Percentiles rank a stretch among this genome's conserved stretches.
Conservation (phyloP, 2,113 vertebrate species). For the Caranx ignobilis region DNA sequence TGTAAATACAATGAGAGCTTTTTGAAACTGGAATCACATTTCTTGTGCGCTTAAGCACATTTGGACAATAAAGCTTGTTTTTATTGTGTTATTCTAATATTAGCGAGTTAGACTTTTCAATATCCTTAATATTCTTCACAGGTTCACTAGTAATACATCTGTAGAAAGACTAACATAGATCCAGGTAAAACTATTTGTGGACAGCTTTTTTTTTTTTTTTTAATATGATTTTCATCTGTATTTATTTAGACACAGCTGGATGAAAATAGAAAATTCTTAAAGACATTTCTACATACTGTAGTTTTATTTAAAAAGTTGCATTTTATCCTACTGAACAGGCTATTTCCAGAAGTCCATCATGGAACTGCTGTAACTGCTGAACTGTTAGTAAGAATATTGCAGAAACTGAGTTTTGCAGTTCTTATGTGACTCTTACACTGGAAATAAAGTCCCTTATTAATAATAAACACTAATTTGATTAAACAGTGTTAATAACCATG, state of each 20-base stretch:
- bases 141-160: not conserved
- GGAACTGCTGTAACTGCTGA: not conserved
- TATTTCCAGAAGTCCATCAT: not conserved
- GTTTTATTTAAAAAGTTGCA: not conserved
- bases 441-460: slow-evolving; percentile 14
- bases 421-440: not conserved
- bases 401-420: slow-evolving; percentile 1
- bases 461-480: slow-evolving; percentile 10
- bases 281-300: not conserved
- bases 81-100: not conserved
- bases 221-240: not conserved
- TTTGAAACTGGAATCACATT: not conserved
- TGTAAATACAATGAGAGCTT: not conserved
- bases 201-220: not conserved
- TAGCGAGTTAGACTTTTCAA: not conserved
- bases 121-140: not conserved
- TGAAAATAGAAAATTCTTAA: not conserved
- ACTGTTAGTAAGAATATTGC: not conserved
- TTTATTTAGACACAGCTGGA: not conserved
- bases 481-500: slow-evolving; percentile 12
- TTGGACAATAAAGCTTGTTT: not conserved
- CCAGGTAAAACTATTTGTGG: not conserved
- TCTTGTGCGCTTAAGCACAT: not conserved
- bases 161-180: not conserved
- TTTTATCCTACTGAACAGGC: not conserved